These are phyloP conservation scores for Ormia ochracea DNA, from an alignment of 2,888 invertebrate genomes.

Conservation along the genomic window DNA sequence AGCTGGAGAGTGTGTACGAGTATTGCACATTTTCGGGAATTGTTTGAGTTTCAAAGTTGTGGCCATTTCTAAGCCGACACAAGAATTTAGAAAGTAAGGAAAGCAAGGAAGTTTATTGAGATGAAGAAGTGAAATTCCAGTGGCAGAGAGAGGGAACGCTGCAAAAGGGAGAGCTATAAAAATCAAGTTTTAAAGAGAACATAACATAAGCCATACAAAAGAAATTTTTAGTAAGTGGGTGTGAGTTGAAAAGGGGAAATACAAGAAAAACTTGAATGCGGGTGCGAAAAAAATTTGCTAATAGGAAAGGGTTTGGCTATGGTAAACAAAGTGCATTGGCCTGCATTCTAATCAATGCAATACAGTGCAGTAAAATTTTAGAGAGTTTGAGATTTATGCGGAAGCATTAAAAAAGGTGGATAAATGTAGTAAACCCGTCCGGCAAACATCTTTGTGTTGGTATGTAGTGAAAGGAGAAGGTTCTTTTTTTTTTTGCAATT, in stretches of 20 bases:
- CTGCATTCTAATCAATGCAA: slow-evolving; percentile 52
- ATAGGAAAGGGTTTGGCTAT: not conserved
- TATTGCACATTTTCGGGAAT: not conserved
- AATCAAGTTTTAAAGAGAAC: not conserved
- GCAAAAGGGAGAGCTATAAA: not conserved
- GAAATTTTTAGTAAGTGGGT: not conserved
- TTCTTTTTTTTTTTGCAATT: not conserved
- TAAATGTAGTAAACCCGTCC: not conserved
- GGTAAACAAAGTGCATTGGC: slow-evolving; percentile 54
- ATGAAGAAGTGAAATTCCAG: slow-evolving; percentile 11
- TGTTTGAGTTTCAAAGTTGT: not conserved
- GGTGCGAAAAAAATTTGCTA: not conserved
- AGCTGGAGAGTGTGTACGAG: not conserved
- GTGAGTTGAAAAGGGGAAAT: slow-evolving; percentile 27
- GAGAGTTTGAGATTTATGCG: not conserved
- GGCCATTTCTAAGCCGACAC: slow-evolving; percentile 13
- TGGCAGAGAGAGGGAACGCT: not conserved
- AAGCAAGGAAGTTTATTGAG: slow-evolving; percentile 31
- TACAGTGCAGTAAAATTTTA: slow-evolving; percentile 33
- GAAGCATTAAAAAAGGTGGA: not conserved
- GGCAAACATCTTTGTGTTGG: not conserved
- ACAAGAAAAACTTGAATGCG: not conserved
- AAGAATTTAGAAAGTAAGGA: slow-evolving; percentile 10
- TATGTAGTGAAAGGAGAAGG: not conserved
- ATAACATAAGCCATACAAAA: not conserved